Evolutionary conservation across 2,113 vertebrate genomes (phyloP), one percentile per base, ranked within the genome.

Genomic region (Labeo rohita): DNA sequence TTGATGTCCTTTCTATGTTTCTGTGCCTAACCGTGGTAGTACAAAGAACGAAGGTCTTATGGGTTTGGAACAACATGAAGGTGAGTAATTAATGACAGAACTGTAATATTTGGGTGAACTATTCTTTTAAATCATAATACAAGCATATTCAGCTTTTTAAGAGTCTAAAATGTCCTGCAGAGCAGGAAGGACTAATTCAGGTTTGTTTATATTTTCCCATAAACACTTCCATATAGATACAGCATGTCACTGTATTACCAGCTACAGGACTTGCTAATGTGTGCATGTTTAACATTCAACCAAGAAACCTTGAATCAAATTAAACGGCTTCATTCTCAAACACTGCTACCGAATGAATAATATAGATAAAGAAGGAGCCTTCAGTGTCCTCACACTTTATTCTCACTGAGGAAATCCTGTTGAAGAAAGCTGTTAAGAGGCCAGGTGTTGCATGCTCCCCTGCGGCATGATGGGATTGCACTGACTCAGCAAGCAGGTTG

Each of bases 381-480:
- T 54, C 52, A 68, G 34, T 68, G 65, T 39, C 65, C 65, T 68
- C 65, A 90, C 74, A 78, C 8, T 74, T 8, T 45, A 73, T 21
- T 73, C 39, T 73, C 70, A 39, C 39, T 0, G 72, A 74, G 39
- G 61, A 63, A 73, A 70, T 15, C 18, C 9, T 36, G 65, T 68
- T 68, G 34, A 68, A 39, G 34, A 39, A 70, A 18, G 66, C 66
- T 39, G 15, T 39, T 76, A 6, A 68, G 77, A 81, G 28, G 36
- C 74, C 28, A 68, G 16, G 56, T 49, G 50, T 50, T 52, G 70
- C 66, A 70, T 52, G 82, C 52, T 80, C 47, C 73, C 80, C 86
- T 80, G 74, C 54, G 73, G 76, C 83, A 83, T 89, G 50, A 82
- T 72, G 56, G 84, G 54, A 85, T 74, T 56, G 65, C 54, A 76